A percentile compares a stretch with the other conserved stretches of the same genome.
These are phyloP conservation scores for Morus bassanus DNA, from an alignment of 2,797 vertebrate genomes.

Conservation along the genomic window DNA sequence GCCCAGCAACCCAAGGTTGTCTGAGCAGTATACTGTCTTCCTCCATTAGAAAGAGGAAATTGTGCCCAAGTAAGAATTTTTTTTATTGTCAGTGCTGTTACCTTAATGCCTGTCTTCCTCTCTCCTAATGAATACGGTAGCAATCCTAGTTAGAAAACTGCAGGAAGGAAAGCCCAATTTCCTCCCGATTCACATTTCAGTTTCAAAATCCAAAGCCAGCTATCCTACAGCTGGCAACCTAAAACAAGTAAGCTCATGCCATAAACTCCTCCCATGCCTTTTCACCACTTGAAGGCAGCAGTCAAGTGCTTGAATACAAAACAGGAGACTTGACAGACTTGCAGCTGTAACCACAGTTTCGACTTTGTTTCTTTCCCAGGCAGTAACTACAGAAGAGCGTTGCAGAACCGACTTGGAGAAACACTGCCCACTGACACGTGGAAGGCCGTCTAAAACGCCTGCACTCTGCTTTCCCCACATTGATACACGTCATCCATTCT, in stretches of 20 bases:
- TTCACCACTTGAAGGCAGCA: not conserved
- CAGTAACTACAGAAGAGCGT: fast-evolving
- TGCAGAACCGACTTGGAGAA: not conserved
- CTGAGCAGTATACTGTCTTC: not conserved
- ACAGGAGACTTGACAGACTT: not conserved
- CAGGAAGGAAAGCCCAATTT: not conserved
- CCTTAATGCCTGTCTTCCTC: not conserved
- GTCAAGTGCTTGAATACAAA: not conserved
- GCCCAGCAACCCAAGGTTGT: not conserved
- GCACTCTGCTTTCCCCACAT: not conserved
- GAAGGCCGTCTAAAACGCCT: not conserved
- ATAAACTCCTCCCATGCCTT: not conserved
- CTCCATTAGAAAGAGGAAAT: not conserved
- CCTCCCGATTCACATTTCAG: not conserved
- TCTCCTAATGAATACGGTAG: not conserved
- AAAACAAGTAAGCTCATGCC: not conserved
- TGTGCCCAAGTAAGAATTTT: not conserved
- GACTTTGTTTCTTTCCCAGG: not conserved
- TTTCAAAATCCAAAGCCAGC: not conserved
- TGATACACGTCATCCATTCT: not conserved
- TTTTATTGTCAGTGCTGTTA: not conserved
- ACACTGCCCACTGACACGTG: not conserved
- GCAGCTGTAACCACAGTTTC: not conserved
- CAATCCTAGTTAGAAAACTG: not conserved
- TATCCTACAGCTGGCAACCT: not conserved